phyloP scores from a whole-genome alignment of 37 sponge, comb jelly and placozoan genomes.

The Aplysina aerophoba region DNA sequence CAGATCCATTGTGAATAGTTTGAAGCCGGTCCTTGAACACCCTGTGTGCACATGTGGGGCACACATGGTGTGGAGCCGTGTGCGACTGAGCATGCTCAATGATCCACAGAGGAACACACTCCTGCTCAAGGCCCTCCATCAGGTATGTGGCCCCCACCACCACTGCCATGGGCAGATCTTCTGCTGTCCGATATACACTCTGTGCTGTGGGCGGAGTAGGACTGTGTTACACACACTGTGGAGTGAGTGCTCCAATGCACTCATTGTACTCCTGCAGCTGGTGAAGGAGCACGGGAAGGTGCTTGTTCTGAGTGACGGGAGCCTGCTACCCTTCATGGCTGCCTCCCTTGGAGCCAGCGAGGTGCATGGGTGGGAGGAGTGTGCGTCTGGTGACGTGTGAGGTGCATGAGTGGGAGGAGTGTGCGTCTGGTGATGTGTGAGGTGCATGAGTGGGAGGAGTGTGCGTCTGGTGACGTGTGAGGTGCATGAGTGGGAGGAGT shows the following conservation, averaged over 20 bases:
- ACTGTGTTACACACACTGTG: no score
- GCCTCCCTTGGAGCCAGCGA: constrained; percentile 30
- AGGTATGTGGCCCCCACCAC: constrained; percentile 19
- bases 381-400: no score
- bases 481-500: no score
- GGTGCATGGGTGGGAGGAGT: neutral
- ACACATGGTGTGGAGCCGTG: constrained; percentile 68
- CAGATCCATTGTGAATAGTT: no score
- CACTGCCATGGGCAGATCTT: no score
- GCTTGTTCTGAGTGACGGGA: constrained; percentile 38
- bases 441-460: no score
- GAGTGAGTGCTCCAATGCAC: neutral
- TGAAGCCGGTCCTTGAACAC: no score
- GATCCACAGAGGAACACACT: constrained; percentile 24
- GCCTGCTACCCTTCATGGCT: constrained; percentile 44
- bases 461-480: no score
- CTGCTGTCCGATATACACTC: no score
- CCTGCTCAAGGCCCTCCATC: constrained; percentile 28
- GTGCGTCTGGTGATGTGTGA: no score
- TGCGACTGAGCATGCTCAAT: constrained; percentile 69
- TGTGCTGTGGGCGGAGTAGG: no score
- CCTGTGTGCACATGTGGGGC: constrained; percentile 79
- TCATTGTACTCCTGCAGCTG: neutral
- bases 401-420: no score
- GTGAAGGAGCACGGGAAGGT: neutral